phyloP scores from a whole-genome alignment of 2,113 vertebrate species.

The Pollachius pollachius region DNA sequence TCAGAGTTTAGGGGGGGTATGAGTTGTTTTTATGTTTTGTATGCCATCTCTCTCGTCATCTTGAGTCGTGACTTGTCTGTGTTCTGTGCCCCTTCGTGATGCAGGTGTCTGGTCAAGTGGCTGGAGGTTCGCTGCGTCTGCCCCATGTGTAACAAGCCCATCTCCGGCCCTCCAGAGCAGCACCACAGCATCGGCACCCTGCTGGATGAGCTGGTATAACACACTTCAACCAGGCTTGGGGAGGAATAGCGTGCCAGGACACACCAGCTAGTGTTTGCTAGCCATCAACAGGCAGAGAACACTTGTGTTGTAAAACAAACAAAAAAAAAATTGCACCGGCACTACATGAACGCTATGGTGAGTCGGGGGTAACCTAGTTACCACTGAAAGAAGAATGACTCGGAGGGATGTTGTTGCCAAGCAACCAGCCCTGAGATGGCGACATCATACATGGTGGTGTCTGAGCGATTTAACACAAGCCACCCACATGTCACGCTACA shows the following conservation, averaged over 20 bases:
- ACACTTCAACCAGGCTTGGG: slow-evolving; percentile 2
- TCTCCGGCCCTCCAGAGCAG: slow-evolving; percentile 63
- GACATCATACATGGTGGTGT: slow-evolving; percentile 56
- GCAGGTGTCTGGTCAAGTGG: slow-evolving; percentile 76
- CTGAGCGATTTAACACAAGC: slow-evolving; percentile 54
- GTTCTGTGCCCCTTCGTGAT: not conserved
- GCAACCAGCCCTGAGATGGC: slow-evolving; percentile 55
- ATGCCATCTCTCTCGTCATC: not conserved
- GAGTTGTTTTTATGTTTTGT: too few relatives aligned
- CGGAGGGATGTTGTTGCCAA: slow-evolving; percentile 62
- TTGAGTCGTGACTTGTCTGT: not conserved
- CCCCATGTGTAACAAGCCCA: slow-evolving; percentile 77
- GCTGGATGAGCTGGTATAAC: slow-evolving; percentile 69
- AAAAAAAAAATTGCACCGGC: not conserved
- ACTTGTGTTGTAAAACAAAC: slow-evolving; percentile 28
- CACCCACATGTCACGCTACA: slow-evolving; percentile 56
- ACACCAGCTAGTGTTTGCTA: slow-evolving; percentile 31
- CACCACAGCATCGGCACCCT: slow-evolving; percentile 72
- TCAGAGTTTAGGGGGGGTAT: too few relatives aligned
- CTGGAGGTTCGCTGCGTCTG: slow-evolving; percentile 76
- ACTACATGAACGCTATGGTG: slow-evolving; percentile 26
- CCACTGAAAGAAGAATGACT: slow-evolving; percentile 42
- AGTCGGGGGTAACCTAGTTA: slow-evolving; percentile 59
- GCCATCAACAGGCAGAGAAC: slow-evolving; percentile 23
- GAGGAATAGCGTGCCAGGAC: slow-evolving; percentile 3